Evolutionary conservation across 35 echinoderm and acorn worm species (phyloP).

Genomic region (Acanthaster planci): DNA sequence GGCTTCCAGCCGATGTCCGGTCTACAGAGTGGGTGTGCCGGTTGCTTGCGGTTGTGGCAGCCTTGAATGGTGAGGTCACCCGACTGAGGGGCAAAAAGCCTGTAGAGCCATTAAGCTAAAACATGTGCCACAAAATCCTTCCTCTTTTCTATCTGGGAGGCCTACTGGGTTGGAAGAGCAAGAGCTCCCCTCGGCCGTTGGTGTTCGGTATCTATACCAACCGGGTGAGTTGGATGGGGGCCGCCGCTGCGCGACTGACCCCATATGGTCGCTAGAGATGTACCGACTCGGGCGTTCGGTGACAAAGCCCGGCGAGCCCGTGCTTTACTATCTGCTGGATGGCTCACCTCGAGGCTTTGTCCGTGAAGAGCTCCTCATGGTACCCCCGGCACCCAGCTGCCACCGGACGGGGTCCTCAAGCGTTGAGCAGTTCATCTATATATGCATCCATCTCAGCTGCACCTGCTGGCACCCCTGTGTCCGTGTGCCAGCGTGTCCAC

Average conservation of each 20-base stretch:
- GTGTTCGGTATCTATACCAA: constrained; percentile 21
- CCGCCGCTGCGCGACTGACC: background rate
- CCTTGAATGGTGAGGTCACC: constrained; percentile 5
- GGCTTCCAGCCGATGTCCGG: background rate
- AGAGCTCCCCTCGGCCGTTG: constrained; percentile 5
- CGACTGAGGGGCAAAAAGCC: constrained; percentile 16
- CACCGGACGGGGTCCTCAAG: constrained; percentile 22
- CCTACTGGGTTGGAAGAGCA: background rate
- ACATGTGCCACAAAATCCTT: background rate
- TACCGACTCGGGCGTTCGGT: background rate
- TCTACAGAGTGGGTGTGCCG: constrained; percentile 13
- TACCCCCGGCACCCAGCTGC: constrained; percentile 11
- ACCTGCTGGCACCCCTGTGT: background rate
- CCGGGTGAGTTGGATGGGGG: constrained; percentile 37
- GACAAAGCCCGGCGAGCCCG: background rate
- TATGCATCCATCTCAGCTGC: background rate
- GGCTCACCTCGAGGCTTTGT: constrained; percentile 15
- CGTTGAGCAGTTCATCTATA: background rate
- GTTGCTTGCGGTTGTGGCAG: background rate
- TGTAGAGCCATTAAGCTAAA: background rate
- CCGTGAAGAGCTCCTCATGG: constrained; percentile 3
- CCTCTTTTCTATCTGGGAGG: no score
- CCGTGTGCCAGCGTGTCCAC: constrained; percentile 27
- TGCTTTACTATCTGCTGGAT: constrained; percentile 18
- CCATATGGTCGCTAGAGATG: background rate